Percentiles rank a stretch among this genome's conserved stretches.
Evolutionary conservation across 2,113 vertebrate genomes (phyloP).

Genomic region (Thunnus thynnus): DNA sequence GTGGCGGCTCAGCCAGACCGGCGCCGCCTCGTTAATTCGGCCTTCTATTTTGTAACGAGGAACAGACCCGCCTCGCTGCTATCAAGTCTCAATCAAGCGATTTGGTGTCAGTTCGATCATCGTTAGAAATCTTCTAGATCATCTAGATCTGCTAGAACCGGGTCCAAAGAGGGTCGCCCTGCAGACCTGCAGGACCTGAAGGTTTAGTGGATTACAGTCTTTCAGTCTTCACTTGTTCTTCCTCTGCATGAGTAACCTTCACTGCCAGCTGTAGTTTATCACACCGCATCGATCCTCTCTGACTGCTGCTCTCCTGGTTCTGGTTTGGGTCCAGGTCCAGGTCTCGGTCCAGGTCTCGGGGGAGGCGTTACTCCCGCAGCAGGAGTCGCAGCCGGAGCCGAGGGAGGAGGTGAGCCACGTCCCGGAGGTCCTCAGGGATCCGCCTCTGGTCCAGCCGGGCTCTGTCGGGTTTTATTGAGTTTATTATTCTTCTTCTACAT

Average conservation of each 20-base stretch:
- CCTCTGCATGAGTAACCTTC: constrained; percentile 34
- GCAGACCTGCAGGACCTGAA: constrained; percentile 82
- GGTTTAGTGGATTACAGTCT: constrained; percentile 81
- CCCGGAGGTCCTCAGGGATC: background rate
- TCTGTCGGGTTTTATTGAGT: too few species aligned
- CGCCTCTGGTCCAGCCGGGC: too few species aligned
- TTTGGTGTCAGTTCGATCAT: constrained; percentile 96
- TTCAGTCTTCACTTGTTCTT: too few species aligned
- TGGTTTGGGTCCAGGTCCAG: constrained; percentile 87
- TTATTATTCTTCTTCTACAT: too few species aligned
- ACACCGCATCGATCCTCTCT: background rate
- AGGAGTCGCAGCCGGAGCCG: constrained; percentile 89
- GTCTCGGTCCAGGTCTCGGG: constrained; percentile 88
- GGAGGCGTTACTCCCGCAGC: constrained; percentile 88
- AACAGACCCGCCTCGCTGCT: constrained; percentile 93
- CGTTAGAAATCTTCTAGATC: constrained; percentile 96
- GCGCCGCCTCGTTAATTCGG: constrained; percentile 93
- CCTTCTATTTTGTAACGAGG: constrained; percentile 91
- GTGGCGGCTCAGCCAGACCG: constrained; percentile 88
- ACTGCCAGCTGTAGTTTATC: constrained; percentile 5
- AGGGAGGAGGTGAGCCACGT: constrained; percentile 85
- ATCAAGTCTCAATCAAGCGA: constrained; percentile 96
- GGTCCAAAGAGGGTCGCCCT: constrained; percentile 97
- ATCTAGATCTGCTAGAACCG: constrained; percentile 95
- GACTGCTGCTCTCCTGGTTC: constrained; percentile 3